Base-by-base conservation (phyloP, 2,113 vertebrate species). In the Phalacrocorax brasilianus region DNA sequence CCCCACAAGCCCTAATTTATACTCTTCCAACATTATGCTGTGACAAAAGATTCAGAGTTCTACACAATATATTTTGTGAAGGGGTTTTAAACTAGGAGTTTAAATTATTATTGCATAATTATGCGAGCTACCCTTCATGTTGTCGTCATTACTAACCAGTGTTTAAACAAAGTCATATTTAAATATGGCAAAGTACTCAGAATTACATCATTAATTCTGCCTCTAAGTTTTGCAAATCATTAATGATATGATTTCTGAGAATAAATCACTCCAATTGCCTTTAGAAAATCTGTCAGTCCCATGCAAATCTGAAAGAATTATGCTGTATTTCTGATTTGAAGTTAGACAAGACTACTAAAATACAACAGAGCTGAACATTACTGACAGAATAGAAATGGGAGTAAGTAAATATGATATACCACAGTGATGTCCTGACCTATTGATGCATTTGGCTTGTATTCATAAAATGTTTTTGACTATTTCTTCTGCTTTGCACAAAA, bases 371-470 rank as follows among this genome's bases (percentile, higher is more conserved):
- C 8, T 63, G 12, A 59, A 45, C 26, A 67, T 86, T 67, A 73
- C 38, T 56, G 38, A 40, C 56, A 78, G 27, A 65, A 61, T 8
- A 83, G 21, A 87, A 92, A 62, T 70, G 22, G 24, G 33, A 89
- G 10, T n/a, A 71, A 82, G 76, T 65, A 2, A 81, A 20, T 68
- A 32, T 3, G 24, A 91, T 96, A 87, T 38, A 89, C 67, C 87
- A 62, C 26, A 87, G 23, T 22, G 45, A 82, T 79, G 73, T 71
- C 79, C 78, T 88, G 28, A 88, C 14, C 67, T 47, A 24, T 5
- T 77, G 72, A 89, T 92, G 82, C 81, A 91, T 79, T 94, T 93
- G 93, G 71, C 76, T 76, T 81, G 20, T 70, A 38, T 67, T 83
- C 45, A 33, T 50, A 66, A 91, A 83, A 76, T 44, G 12, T 33